Base-by-base conservation (phyloP, 2,113 vertebrate species). In the Craseonycteris thonglongyai region DNA sequence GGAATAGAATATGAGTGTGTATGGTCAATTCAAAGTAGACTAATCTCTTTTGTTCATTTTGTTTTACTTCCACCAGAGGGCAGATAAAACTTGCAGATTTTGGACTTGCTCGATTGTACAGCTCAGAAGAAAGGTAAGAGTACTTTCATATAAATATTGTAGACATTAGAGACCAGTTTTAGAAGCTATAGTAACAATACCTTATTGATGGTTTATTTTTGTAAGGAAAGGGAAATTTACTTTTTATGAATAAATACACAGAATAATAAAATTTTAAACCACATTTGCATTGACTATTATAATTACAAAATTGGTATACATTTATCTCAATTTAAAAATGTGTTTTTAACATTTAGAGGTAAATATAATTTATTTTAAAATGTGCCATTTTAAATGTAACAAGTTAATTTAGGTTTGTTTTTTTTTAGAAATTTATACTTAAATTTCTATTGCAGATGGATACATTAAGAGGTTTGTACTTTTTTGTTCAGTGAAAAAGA, bases 81-180 rank as follows among this genome's bases (percentile, higher is more conserved):
- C 99, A 99, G 98, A 99, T 99, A 97, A 99, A 99, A 97, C 98
- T 99, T 30, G 99, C 99, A 91, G 99, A 99, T 98, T 99, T 99
- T 97, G 99, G 99, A 91, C 98, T 99, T 95, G 99, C 99, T 96
- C 98, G 98, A 45, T 98, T 99, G 58, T 99, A 99, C 98, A 99
- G 98, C 95, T 99, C 99, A 22, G 99, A 99, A 94, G 99, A 99
- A 98, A 99, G 99, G 99, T 99, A 98, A 98, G 98, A 91, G 45
- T 7, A 74, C 54, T 87, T 92, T 84, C 42, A 91, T 88, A 84
- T 68, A 84, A 95, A 51, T 71, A 59, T 89, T 95, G 6, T 82
- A 76, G 82, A 38, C 30, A 87, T 2, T 15, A 65, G 68, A 87
- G 33, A 71, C 63, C 21, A 78, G n/a, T 86, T 92, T 92, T 82